A percentile compares a stretch with the other conserved stretches of the same genome.
These are phyloP conservation scores for Acyrthosiphon pisum DNA, from an alignment of 1,140 invertebrate genomes.

Conservation along the genomic window DNA sequence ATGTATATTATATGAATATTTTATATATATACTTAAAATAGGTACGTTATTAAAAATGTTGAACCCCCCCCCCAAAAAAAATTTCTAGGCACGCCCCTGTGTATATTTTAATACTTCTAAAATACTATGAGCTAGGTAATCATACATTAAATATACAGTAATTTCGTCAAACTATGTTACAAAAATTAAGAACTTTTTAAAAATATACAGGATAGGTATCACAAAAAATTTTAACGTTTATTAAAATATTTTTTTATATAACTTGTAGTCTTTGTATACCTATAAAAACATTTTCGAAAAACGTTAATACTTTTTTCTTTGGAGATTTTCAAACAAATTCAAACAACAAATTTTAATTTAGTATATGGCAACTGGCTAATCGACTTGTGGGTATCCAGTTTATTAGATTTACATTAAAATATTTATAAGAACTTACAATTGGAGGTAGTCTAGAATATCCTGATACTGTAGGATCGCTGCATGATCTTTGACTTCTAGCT, in stretches of 20 bases:
- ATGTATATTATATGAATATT: no score
- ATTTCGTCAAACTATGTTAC: background rate
- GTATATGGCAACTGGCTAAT: no score
- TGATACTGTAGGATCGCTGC: slow-evolving; percentile 61
- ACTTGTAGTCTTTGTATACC: background rate
- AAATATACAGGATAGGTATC: background rate
- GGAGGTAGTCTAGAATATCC: slow-evolving; percentile 61
- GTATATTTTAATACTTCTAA: no score
- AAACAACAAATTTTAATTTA: no score
- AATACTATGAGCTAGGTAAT: background rate
- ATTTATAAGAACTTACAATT: slow-evolving; percentile 60
- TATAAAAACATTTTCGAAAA: background rate
- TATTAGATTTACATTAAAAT: background rate
- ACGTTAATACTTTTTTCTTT: background rate
- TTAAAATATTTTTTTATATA: background rate
- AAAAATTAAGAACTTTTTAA: background rate
- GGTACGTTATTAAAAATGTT: no score
- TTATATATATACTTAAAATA: no score
- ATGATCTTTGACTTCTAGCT: slow-evolving; percentile 60
- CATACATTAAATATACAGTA: background rate
- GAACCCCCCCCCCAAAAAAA: no score
- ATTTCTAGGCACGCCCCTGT: no score
- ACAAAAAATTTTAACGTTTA: background rate
- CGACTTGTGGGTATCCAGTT: background rate
- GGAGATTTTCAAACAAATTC: no score